Base-by-base conservation (phyloP, 1,140 invertebrate species). In the Drosophila lowei region DNA sequence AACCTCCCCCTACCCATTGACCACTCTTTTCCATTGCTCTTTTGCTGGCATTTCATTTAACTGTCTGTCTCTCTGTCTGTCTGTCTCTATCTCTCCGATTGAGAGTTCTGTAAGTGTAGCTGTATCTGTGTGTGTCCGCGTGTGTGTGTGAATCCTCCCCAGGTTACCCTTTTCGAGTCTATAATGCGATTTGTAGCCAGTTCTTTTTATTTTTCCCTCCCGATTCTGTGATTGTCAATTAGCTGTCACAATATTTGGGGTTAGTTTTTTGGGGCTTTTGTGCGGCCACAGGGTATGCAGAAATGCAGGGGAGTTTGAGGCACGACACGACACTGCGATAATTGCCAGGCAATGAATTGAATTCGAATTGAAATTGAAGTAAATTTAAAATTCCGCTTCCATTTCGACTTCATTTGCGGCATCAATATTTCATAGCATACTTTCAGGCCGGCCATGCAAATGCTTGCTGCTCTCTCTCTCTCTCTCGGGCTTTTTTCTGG, bases 21-120 rank as follows among this genome's bases (percentile, higher is more conserved):
- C 30, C 30, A 2, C 30, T 9, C 30, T 8, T 0, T 8, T 0
- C 8, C 1, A 6, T 30, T 56, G 54, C 54, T 63, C 60, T 57
- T 58, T 62, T 61, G 18, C 72, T 67, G 76, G 53, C 72, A 63
- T 77, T 77, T 77, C 72, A 75, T 83, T 83, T 55, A 73, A 50
- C 70, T 84, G 77, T 63, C 61, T 61, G 61, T 50, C 66, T 53
- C 30, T 60, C 58, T 62, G 66, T 50, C 70, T 79, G 77, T 63
- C 61, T 61, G 61, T 48, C 66, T 53, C 42, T 2, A 2, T 2
- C 72, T 53, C 38, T n/a, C n/a, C n/a, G n/a, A n/a, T n/a, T 7
- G 16, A 43, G 43, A 42, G 34, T 55, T 30, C 21, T 28, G 15
- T 41, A 15, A 30, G 7, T 54, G 28, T 30, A 18, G 28, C 8